Evolutionary conservation across 2,113 vertebrate genomes (phyloP), one percentile per base, ranked within the genome.

Genomic region (Eclectus roratus): DNA sequence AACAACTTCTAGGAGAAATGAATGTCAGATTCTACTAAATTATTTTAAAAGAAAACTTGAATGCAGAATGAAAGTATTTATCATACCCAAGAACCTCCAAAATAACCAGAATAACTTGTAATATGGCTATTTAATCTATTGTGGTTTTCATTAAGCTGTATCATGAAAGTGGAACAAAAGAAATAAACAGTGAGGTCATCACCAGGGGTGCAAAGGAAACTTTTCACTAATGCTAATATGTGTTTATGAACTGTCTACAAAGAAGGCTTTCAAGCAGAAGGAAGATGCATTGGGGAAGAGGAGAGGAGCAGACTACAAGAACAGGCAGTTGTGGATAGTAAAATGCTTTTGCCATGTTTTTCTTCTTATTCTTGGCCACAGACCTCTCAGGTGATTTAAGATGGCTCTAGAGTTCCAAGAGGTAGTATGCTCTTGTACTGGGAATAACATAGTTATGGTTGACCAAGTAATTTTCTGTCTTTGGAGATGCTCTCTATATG

Each of bases 11-110:
- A 39, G 69, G 13, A 87, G 17, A 81, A 93, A 66, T 64, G 66
- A 56, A 78, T 85, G 72, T 72, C 43, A 35, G 11, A 8, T 72
- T 7, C 80, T 76, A 91, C 47, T 31, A 87, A 86, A 79, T 86
- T 72, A 68, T 60, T 94, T 71, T 35, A 58, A 35, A 95, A 77
- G 33, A 92, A 43, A 88, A 63, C 73, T 71, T 74, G 43, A 61
- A 52, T 81, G 28, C 35, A 85, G 93, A 92, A 55, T 60, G 35
- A 35, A 97, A 85, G 24, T 72, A 68, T 89, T 85, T 96, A 61
- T 84, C 27, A 29, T 52, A 44, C 5, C 13, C 33, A 61, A 49
- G 25, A 73, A 89, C n/a, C 50, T 95, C 60, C 55, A 93, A 80
- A 91, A 86, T 80, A 43, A 96, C 71, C 27, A 92, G n/a, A 80